Conservation (phyloP, 2,797 vertebrate species). For the Sarcophilus harrisii region DNA sequence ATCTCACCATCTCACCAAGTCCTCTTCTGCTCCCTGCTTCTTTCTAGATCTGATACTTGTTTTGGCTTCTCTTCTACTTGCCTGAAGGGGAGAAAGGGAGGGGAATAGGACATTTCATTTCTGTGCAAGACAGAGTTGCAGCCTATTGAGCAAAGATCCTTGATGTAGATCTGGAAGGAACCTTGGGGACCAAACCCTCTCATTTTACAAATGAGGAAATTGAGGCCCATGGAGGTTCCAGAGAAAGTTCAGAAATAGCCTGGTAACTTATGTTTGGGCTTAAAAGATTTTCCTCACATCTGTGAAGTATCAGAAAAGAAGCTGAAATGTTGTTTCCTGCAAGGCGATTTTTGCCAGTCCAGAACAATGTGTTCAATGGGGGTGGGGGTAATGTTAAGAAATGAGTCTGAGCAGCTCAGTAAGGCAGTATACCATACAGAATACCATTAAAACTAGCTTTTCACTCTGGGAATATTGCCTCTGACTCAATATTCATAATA, state of each 20-base stretch:
- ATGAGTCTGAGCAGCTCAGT: not conserved
- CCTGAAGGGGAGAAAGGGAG: not conserved
- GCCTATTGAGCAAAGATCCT: not conserved
- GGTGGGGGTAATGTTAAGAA: not conserved
- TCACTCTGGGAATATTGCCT: constrained; percentile 24
- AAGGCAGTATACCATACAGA: constrained; percentile 8
- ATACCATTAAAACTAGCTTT: constrained; percentile 29
- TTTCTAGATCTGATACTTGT: not conserved
- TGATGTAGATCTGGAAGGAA: not conserved
- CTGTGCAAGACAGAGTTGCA: not conserved
- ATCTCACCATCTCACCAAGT: constrained; percentile 46
- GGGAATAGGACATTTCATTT: not conserved
- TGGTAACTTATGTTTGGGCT: not conserved
- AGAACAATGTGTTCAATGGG: not conserved
- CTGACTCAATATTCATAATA: not conserved
- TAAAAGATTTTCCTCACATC: not conserved
- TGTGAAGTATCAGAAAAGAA: constrained; percentile 41
- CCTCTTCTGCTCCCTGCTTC: not conserved
- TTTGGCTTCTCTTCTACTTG: not conserved
- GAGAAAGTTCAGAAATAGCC: not conserved
- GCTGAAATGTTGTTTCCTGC: not conserved
- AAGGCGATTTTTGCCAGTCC: not conserved
- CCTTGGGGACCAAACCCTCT: not conserved
- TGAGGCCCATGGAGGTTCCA: not conserved
- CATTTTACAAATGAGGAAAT: not conserved